Conservation (phyloP, 2,888 invertebrate genomes). For the Cheilosia grossa region DNA sequence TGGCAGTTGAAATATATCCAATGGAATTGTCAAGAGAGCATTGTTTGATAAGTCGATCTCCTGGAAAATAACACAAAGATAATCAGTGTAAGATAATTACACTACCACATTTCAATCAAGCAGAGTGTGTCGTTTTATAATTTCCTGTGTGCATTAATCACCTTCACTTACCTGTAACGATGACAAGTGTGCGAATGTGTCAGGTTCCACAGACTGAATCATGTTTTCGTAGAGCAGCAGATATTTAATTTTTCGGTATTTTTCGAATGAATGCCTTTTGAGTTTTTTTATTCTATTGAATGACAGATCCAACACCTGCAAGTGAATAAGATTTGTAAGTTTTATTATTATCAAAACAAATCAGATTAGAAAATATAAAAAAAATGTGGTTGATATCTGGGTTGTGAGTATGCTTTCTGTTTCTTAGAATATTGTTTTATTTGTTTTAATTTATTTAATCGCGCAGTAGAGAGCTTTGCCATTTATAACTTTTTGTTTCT, state of each 20-base stretch:
- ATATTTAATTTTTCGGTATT: conserved; percentile 80
- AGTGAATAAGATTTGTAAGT: conserved; percentile 22
- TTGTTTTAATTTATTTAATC: too few relatives aligned
- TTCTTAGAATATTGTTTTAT: too few relatives aligned
- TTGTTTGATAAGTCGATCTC: conserved; percentile 83
- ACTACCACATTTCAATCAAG: conserved; percentile 37
- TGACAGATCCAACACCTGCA: conserved; percentile 82
- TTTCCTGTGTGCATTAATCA: conserved; percentile 22
- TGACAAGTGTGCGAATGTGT: conserved; percentile 81
- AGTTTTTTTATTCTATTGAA: conserved; percentile 83
- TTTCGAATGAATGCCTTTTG: conserved; percentile 80
- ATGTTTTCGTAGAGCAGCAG: conserved; percentile 82
- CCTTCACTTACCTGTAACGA: conserved; percentile 80
- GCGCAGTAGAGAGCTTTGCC: too few relatives aligned
- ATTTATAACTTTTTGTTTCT: too few relatives aligned
- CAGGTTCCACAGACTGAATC: conserved; percentile 82
- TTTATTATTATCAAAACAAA: not conserved
- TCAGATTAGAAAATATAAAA: not conserved
- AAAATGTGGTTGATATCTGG: not conserved
- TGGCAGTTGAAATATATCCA: conserved; percentile 84
- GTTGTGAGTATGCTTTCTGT: too few relatives aligned
- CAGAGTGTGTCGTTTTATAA: conserved; percentile 9
- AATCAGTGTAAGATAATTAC: not conserved
- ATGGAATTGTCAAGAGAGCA: conserved; percentile 81
- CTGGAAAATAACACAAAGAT: conserved; percentile 75